These are phyloP conservation scores for Sussaba pulchella DNA, from an alignment of 2,888 invertebrate species.

Conservation along the genomic window DNA sequence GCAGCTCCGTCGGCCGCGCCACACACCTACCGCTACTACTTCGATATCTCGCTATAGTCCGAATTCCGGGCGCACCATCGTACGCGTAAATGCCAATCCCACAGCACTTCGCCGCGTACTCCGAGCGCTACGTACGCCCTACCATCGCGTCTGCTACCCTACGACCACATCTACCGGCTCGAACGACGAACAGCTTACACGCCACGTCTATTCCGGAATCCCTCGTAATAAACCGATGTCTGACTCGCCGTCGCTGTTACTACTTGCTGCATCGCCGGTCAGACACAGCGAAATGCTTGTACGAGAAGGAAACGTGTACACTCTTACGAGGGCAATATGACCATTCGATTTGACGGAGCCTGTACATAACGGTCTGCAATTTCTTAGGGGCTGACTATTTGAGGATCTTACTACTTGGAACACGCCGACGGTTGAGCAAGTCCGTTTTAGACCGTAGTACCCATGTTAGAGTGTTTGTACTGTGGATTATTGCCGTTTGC, in stretches of 20 bases:
- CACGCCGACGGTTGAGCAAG: too few relatives aligned
- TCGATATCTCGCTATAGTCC: background rate
- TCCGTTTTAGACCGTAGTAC: background rate
- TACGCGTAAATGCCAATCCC: background rate
- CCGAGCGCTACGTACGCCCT: constrained; percentile 30
- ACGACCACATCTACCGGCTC: constrained; percentile 6
- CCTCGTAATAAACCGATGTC: constrained; percentile 15
- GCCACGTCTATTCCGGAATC: constrained; percentile 4
- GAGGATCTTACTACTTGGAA: background rate
- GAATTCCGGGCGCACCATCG: background rate
- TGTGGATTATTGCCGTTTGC: too few relatives aligned
- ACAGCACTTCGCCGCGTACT: constrained; percentile 20
- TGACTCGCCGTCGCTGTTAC: constrained; percentile 48
- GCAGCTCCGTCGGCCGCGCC: background rate
- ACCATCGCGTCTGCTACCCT: constrained; percentile 32
- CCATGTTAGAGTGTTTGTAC: too few relatives aligned
- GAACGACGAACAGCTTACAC: background rate
- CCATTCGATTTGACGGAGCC: too few relatives aligned
- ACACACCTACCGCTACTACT: background rate
- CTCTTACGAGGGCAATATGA: too few relatives aligned
- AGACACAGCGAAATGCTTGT: too few relatives aligned
- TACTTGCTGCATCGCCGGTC: constrained; percentile 49
- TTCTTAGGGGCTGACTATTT: constrained; percentile 3
- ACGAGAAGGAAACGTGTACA: too few relatives aligned
- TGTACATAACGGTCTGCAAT: background rate